phyloP scores from a whole-genome alignment of 1,140 invertebrate species.

The Thalassaphorura encarpata region DNA sequence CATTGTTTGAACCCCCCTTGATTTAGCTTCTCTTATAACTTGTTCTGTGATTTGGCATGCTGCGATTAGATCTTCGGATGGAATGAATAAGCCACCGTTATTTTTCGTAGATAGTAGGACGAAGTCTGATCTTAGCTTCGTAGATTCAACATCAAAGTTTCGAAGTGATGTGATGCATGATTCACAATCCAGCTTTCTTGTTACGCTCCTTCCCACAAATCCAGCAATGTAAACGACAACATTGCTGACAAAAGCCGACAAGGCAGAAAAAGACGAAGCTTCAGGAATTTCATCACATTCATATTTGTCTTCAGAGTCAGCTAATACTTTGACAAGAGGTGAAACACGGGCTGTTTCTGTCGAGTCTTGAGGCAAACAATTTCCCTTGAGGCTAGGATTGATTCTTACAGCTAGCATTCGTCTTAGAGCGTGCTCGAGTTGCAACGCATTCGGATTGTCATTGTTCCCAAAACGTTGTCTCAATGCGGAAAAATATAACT shows the following conservation, averaged over 20 bases:
- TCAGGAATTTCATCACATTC: background rate
- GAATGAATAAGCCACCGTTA: slow-evolving; percentile 5
- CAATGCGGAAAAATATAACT: background rate
- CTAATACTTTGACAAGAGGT: no score
- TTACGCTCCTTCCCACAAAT: slow-evolving; percentile 26
- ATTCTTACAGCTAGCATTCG: background rate
- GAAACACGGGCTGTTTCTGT: no score
- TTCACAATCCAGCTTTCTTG: background rate
- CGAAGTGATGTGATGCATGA: background rate
- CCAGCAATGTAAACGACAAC: slow-evolving; percentile 27
- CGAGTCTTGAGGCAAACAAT: no score
- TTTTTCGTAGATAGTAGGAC: background rate
- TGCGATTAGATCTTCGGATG: background rate
- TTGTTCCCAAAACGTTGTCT: background rate
- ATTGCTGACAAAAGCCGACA: slow-evolving; percentile 36
- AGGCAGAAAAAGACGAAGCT: slow-evolving; percentile 18
- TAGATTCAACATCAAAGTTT: background rate
- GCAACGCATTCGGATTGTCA: background rate
- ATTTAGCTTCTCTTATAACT: background rate
- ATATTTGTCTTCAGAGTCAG: background rate
- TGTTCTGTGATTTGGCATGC: background rate
- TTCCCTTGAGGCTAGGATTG: background rate
- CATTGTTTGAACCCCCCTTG: background rate
- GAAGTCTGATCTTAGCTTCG: background rate
- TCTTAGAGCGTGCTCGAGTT: background rate